These are phyloP conservation scores for Threskiornis aethiopicus DNA, from an alignment of 2,797 vertebrate species.

Conservation along the genomic window DNA sequence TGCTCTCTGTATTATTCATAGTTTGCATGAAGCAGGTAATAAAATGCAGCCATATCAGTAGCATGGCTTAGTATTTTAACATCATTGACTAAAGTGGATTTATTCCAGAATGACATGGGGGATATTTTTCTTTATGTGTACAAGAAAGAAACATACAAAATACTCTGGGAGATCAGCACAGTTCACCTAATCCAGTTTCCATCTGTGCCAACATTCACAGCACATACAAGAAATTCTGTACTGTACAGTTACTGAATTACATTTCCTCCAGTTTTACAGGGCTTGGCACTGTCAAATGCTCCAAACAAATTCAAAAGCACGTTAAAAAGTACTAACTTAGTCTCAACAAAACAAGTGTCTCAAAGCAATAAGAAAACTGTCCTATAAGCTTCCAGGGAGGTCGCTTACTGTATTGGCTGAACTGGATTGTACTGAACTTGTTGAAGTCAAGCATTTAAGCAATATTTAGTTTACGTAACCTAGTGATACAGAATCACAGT, in stretches of 20 bases:
- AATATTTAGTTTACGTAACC: slow-evolving; percentile 22
- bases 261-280: background rate
- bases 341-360: background rate
- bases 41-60: slow-evolving; percentile 1
- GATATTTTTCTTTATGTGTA: background rate
- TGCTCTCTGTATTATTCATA: background rate
- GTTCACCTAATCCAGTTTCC: slow-evolving; percentile 2
- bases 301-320: background rate
- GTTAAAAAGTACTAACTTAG: background rate
- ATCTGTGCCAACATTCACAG: background rate
- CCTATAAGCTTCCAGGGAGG: background rate
- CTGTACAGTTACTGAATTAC: background rate
- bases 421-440: background rate
- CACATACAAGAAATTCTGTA: slow-evolving; percentile 8
- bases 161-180: background rate
- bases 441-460: slow-evolving; percentile 8
- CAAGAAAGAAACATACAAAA: background rate
- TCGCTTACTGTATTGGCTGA: background rate
- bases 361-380: background rate
- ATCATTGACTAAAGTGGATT: background rate
- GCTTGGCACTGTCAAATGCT: background rate
- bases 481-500: slow-evolving; percentile 1
- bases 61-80: background rate
- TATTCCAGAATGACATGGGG: slow-evolving; percentile 9
- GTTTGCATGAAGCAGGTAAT: background rate